These are phyloP conservation scores for Paradisaea rubra DNA, from an alignment of 2,113 vertebrate species.

Conservation along the genomic window DNA sequence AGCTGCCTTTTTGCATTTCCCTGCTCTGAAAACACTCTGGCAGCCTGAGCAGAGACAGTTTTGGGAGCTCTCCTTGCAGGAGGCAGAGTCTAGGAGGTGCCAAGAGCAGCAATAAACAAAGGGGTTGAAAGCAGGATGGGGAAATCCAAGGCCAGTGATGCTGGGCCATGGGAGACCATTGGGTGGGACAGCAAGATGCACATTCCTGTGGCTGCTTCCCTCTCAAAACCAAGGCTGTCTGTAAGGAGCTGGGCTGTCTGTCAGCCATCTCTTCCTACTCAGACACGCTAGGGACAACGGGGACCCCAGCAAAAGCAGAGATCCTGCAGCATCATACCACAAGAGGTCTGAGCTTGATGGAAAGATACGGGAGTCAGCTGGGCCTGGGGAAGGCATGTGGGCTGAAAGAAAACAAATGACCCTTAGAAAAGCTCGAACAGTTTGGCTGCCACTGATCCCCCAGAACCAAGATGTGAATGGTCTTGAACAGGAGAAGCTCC, in stretches of 20 bases:
- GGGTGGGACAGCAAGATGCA: not conserved
- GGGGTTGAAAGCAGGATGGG: not conserved
- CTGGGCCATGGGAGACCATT: accelerated
- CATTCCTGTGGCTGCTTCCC: not conserved
- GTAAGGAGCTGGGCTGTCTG: not conserved
- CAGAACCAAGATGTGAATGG: not conserved
- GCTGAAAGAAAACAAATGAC: not conserved
- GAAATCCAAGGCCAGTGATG: not conserved
- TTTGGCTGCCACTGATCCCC: not conserved
- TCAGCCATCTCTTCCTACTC: not conserved
- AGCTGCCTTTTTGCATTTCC: not conserved
- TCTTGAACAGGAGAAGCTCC: not conserved
- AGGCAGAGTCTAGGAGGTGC: not conserved
- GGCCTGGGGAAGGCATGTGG: not conserved
- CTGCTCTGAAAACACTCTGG: not conserved
- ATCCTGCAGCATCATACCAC: not conserved
- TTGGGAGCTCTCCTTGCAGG: not conserved
- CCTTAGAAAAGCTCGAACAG: not conserved
- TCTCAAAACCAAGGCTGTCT: not conserved
- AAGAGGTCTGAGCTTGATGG: not conserved
- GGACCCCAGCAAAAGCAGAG: not conserved
- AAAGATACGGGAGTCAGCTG: not conserved
- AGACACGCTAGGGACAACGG: accelerated
- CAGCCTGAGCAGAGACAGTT: not conserved
- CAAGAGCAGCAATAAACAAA: not conserved